phyloP scores from a whole-genome alignment of 2,113 vertebrate species.

The Percina caprodes region DNA sequence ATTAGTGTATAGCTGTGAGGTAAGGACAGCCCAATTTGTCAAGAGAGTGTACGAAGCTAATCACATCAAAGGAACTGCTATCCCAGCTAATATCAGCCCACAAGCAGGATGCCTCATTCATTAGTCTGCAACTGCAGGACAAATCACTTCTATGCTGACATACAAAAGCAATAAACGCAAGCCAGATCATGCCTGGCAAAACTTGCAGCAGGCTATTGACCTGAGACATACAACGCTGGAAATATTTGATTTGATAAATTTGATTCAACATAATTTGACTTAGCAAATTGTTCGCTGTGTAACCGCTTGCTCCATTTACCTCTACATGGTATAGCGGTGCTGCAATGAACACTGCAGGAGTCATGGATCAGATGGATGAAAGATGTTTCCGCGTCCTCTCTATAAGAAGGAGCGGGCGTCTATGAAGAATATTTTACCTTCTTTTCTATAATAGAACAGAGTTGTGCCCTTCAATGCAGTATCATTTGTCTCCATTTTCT shows the following conservation, averaged over 20 bases:
- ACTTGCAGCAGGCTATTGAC: slow-evolving; percentile 8
- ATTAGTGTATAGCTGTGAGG: slow-evolving; percentile 75
- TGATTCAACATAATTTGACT: slow-evolving; percentile 37
- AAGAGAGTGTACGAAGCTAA: slow-evolving; percentile 78
- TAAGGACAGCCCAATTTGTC: slow-evolving; percentile 81
- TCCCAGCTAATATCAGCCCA: slow-evolving; percentile 76
- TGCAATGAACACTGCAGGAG: slow-evolving; percentile 51
- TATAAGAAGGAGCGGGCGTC: slow-evolving; percentile 21
- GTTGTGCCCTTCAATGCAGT: slow-evolving; percentile 60
- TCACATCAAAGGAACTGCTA: slow-evolving; percentile 82
- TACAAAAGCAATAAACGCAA: slow-evolving; percentile 57
- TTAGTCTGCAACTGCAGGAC: slow-evolving; percentile 79
- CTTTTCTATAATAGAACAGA: slow-evolving; percentile 49
- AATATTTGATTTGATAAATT: slow-evolving; percentile 43
- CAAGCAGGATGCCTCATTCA: slow-evolving; percentile 77
- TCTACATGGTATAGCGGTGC: slow-evolving; percentile 26
- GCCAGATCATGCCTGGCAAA: slow-evolving; percentile 31
- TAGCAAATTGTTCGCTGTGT: slow-evolving; percentile 18
- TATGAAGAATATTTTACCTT: slow-evolving; percentile 49
- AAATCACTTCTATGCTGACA: slow-evolving; percentile 74
- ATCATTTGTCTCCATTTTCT: slow-evolving; percentile 76
- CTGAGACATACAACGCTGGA: slow-evolving; percentile 47
- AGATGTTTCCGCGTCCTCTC: slow-evolving; percentile 34
- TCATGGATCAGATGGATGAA: slow-evolving; percentile 54
- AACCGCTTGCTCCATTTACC: slow-evolving; percentile 27